phyloP scores from a whole-genome alignment of 2,888 invertebrate species.

The Lingula anatina region DNA sequence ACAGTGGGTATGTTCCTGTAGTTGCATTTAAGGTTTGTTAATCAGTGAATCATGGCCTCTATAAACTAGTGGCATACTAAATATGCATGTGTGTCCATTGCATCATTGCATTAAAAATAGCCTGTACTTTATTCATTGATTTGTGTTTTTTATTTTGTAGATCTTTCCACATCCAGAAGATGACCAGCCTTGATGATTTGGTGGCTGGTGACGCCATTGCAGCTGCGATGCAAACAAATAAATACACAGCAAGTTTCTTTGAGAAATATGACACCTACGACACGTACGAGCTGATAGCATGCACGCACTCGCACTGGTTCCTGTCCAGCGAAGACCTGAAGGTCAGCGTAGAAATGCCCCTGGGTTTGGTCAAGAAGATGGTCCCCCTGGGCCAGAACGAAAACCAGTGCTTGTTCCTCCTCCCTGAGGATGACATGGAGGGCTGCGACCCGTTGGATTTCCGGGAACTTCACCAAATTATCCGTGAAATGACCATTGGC shows the following conservation, averaged over 20 bases:
- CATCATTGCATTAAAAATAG: no score
- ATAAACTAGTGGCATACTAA: no score
- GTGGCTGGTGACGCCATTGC: no score
- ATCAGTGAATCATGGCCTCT: no score
- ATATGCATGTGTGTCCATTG: no score
- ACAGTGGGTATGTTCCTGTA: no score
- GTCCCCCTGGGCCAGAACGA: slow-evolving; percentile 28
- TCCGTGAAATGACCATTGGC: slow-evolving; percentile 47
- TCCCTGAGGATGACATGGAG: slow-evolving; percentile 35
- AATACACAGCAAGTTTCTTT: slow-evolving; percentile 26
- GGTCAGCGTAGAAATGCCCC: slow-evolving; percentile 44
- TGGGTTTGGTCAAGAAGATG: slow-evolving; percentile 38
- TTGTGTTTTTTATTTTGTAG: no score
- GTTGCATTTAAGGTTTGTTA: no score
- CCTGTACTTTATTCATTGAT: no score
- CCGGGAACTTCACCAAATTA: slow-evolving; percentile 48
- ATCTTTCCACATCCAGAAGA: no score
- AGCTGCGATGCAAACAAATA: no score
- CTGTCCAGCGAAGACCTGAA: slow-evolving; percentile 45
- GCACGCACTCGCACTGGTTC: slow-evolving; percentile 41
- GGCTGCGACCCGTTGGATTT: slow-evolving; percentile 30
- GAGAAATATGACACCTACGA: slow-evolving; percentile 48
- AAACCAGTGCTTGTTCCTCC: slow-evolving; percentile 25
- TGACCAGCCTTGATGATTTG: no score
- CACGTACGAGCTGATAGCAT: slow-evolving; percentile 44